Conservation (phyloP, 2,888 invertebrate species). For the Caenorhabditis sulstoni region DNA sequence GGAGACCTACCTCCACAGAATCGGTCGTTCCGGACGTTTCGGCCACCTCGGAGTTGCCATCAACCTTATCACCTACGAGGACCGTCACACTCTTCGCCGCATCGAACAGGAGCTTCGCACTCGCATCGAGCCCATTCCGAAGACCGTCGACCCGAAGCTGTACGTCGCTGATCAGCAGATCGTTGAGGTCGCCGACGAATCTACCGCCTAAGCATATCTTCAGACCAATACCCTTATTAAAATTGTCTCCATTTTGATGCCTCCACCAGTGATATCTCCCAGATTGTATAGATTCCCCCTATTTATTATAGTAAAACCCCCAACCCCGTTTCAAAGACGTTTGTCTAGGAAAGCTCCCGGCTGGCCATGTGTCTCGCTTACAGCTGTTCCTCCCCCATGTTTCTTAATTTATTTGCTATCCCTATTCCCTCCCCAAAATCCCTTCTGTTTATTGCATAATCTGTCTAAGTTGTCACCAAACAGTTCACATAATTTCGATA, state of each 20-base stretch:
- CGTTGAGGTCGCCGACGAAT: constrained; percentile 62
- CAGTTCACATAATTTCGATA: constrained; percentile 51
- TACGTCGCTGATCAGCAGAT: constrained; percentile 92
- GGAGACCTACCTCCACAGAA: constrained; percentile 98
- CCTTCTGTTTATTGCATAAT: constrained; percentile 59
- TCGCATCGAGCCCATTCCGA: constrained; percentile 99
- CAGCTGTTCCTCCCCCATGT: constrained; percentile 34
- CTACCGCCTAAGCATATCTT: constrained; percentile 34
- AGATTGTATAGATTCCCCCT: constrained; percentile 40
- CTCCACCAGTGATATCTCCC: constrained; percentile 31
- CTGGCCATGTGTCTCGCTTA: constrained; percentile 72
- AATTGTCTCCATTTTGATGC: too few relatives aligned
- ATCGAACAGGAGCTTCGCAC: constrained; percentile 99
- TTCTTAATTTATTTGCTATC: constrained; percentile 36
- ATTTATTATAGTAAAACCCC: constrained; percentile 37
- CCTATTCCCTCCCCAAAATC: constrained; percentile 1
- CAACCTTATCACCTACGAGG: constrained; percentile 99
- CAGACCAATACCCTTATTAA: not conserved
- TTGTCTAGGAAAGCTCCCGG: constrained; percentile 56
- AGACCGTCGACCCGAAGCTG: constrained; percentile 97
- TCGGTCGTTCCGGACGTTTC: constrained; percentile 90
- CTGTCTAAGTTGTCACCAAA: constrained; percentile 56
- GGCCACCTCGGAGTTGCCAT: constrained; percentile 99
- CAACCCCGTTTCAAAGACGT: constrained; percentile 43
- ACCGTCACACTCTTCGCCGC: constrained; percentile 96